Percentiles rank a stretch among this genome's conserved stretches.
Evolutionary conservation across 2,888 invertebrate species (phyloP).

Genomic region (Epirrita christyi): DNA sequence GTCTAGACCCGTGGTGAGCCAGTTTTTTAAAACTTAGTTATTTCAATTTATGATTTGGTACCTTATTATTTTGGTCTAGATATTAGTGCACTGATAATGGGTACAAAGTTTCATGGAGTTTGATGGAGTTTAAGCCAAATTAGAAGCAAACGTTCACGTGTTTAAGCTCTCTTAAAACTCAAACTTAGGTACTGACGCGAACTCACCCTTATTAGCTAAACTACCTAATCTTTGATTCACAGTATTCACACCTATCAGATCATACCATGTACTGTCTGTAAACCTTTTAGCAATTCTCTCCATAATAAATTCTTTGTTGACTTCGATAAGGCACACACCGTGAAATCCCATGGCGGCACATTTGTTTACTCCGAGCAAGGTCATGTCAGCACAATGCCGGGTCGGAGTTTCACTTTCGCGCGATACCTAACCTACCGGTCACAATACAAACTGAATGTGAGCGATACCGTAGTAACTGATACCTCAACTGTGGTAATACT

Average conservation of each 20-base stretch:
- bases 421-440: constrained; percentile 48
- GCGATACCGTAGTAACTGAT: constrained; percentile 12
- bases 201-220: background rate
- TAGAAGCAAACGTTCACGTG: no score
- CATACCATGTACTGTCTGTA: background rate
- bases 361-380: constrained; percentile 72
- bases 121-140: no score
- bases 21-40: no score
- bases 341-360: constrained; percentile 27
- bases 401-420: constrained; percentile 75
- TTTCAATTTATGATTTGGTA: no score
- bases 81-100: no score
- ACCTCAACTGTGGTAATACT: background rate
- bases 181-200: background rate
- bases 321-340: constrained; percentile 23
- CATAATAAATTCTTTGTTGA: constrained; percentile 7
- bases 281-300: background rate
- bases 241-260: background rate
- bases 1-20: no score
- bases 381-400: constrained; percentile 72
- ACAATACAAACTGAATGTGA: constrained; percentile 19
- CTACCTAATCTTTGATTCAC: background rate
- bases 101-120: no score
- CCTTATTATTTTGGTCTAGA: no score
- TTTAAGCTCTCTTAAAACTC: no score